Conservation (phyloP, 2,113 vertebrate genomes). For the Numida meleagris region DNA sequence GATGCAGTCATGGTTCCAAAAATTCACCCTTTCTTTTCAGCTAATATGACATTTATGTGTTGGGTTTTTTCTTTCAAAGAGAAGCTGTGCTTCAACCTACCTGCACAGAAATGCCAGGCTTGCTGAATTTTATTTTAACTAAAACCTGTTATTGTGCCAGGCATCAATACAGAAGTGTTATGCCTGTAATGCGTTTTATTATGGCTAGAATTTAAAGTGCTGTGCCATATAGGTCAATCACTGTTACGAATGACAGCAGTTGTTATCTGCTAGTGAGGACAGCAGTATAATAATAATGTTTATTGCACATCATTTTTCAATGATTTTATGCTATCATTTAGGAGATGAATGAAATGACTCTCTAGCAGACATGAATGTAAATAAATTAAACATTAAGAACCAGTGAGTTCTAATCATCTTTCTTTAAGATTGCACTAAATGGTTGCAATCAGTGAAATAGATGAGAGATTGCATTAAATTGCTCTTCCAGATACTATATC, state of each 20-base stretch:
- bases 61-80: neutral
- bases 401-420: conserved; percentile 79
- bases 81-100: conserved; percentile 61
- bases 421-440: conserved; percentile 80
- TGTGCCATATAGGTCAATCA: conserved; percentile 67
- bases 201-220: conserved; percentile 66
- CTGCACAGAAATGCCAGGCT: conserved; percentile 57
- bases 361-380: conserved; percentile 80
- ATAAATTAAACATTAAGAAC: conserved; percentile 84
- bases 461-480: conserved; percentile 79
- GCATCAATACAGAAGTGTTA: conserved; percentile 66
- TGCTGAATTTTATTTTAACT: conserved; percentile 70
- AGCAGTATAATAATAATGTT: conserved; percentile 65
- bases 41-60: conserved; percentile 72
- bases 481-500: conserved; percentile 60
- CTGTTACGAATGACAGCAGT: conserved; percentile 60
- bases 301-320: conserved; percentile 78
- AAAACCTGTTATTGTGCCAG: conserved; percentile 66
- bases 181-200: conserved; percentile 54
- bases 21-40: conserved; percentile 73
- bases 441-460: conserved; percentile 80
- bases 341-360: conserved; percentile 76
- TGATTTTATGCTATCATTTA: conserved; percentile 78
- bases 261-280: conserved; percentile 67
- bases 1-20: conserved; percentile 72